Base-by-base conservation (phyloP, 2,888 invertebrate species). In the Cecidostiba fungosa region DNA sequence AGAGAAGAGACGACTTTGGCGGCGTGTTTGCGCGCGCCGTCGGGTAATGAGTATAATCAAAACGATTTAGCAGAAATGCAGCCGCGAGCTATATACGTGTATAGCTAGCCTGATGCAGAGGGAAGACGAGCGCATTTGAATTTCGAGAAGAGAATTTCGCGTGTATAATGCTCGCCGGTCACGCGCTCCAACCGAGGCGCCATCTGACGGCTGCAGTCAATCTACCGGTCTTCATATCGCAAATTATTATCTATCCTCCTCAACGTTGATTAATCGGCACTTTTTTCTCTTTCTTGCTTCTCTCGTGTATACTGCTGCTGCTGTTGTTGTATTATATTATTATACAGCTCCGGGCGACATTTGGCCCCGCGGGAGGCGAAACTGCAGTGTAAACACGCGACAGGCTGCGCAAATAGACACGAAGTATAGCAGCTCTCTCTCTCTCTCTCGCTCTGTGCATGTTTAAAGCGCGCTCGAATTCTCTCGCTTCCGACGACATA, bases 31-130 rank as follows among this genome's bases (percentile, higher is more conserved):
- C 74, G 54, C 69, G 79, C 59, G 85, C 62, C 73, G 36, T 12
- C 69, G 32, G 84, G 92, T 92, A 92, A 93, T 93, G 91, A 92
- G 92, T 92, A 92, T 92, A 92, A 92, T 92, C 92, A 91, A 91
- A 91, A 91, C 88, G 90, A 88, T 91, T 91, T 89, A 90, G 92
- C 89, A 91, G 91, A 89, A 89, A 91, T 90, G 88, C 89, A 91
- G 92, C 92, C 92, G 89, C 90, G 87, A 92, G 92, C 91, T 86
- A 91, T 88, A 82, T 26, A n/a, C n/a, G n/a, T n/a, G n/a, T n/a
- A n/a, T n/a, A n/a, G n/a, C n/a, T n/a, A 50, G n/a, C 69, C 29
- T 32, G n/a, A n/a, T n/a, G 36, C 87, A 43, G 82, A 81, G 82
- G 88, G 81, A 88, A 88, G 90, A 90, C 91, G 90, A 91, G 91